phyloP scores from a whole-genome alignment of 2,113 vertebrate species.

The Chaetodon auriga region DNA sequence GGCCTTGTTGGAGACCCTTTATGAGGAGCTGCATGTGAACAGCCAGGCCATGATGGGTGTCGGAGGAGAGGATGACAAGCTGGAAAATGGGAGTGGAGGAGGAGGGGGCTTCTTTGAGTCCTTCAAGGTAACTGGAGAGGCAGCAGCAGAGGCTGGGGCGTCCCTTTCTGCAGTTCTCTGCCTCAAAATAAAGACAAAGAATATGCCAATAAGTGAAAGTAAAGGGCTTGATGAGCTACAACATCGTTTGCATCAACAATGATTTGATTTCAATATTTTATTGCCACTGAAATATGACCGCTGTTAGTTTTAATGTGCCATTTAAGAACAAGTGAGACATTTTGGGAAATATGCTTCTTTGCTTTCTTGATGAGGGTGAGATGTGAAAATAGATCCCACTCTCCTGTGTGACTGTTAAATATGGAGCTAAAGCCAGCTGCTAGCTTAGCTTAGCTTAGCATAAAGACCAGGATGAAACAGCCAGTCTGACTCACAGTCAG shows the following conservation, averaged over 20 bases:
- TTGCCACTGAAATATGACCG: not conserved
- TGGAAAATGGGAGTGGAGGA: slow-evolving; percentile 91
- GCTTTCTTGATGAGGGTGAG: not conserved
- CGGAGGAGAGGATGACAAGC: slow-evolving; percentile 91
- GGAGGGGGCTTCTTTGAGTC: slow-evolving; percentile 95
- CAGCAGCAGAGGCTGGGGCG: slow-evolving; percentile 7
- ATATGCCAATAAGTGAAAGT: not conserved
- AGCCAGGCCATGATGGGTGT: slow-evolving; percentile 97
- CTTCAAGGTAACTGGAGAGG: slow-evolving; percentile 90
- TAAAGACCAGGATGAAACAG: not conserved
- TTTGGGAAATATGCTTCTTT: not conserved
- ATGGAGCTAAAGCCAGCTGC: not conserved
- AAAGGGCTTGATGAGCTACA: not conserved
- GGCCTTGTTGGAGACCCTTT: slow-evolving; percentile 93
- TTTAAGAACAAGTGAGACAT: not conserved
- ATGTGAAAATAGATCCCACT: not conserved
- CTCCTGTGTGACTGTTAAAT: not conserved
- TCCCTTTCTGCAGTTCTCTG: slow-evolving; percentile 15
- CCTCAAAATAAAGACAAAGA: not conserved
- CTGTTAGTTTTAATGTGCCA: not conserved
- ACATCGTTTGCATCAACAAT: not conserved
- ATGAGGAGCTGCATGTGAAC: slow-evolving; percentile 93
- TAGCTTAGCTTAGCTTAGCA: not conserved
- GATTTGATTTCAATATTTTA: not conserved
- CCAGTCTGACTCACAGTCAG: not conserved